Base-by-base conservation (phyloP, 2,888 invertebrate species). In the Orgyia antiqua region DNA sequence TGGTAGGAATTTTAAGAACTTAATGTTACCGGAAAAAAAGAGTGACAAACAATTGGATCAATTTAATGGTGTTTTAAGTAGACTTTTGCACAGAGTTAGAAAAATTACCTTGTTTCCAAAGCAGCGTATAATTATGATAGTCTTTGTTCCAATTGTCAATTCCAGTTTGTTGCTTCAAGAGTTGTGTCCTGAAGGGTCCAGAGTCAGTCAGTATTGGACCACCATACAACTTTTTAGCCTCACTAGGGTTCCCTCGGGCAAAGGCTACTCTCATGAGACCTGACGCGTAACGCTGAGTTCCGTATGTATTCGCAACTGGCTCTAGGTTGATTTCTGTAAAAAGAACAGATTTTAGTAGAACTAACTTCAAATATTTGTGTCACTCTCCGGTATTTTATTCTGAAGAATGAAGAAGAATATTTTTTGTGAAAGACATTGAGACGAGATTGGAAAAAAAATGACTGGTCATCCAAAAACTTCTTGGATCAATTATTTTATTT, bases 181-280 rank as follows among this genome's bases (percentile, higher is more conserved):
- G 49, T 11, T 47, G 38, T 0, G 68, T 57, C 12, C 88, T 75
- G 51, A 79, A 88, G 4, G 89, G 88, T 1, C 74, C 77, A 0
- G 68, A 44, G 29, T 73, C 77, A 0, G 78, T 58, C 2, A 83
- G 63, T 0, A 87, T 48, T 0, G 84, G 75, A 0, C 83, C 86
- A 18, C 68, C 86, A 24, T 64, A 72, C 33, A 80, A 46, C 36
- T 58, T 82, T 58, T 68, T 88, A 37, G 58, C 65, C 18, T 49
- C 72, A 3, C 60, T 65, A 11, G 65, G 63, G 66, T 93, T 94
- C 7, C 94, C 94, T 27, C 89, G 86, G 0, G 89, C 78, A 54
- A 91, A 92, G 1, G 93, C 93, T 2, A 96, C 79, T 29, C 92
- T 88, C 36, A 96, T 90, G 57, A 93, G 89, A 0, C 94, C 94